Percentiles rank a stretch among this genome's conserved stretches.
Evolutionary conservation across 2,888 invertebrate genomes (phyloP).

Genomic region (Hydriomena furcata): DNA sequence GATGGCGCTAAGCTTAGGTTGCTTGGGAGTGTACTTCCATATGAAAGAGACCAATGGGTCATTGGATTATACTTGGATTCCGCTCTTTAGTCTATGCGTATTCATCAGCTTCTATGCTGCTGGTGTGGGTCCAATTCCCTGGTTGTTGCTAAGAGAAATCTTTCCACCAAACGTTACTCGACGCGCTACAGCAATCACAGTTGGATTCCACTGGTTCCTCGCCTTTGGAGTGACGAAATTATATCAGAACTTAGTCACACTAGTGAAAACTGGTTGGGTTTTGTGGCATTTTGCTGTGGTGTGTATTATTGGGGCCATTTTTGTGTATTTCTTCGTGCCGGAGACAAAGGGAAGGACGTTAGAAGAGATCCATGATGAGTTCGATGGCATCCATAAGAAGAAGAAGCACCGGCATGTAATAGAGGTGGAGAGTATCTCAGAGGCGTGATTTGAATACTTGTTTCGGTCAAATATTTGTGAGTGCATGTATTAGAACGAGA

Average conservation of each 20-base stretch:
- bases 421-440: slow-evolving; percentile 68
- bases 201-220: slow-evolving; percentile 87
- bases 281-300: slow-evolving; percentile 86
- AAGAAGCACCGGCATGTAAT: slow-evolving; percentile 74
- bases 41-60: slow-evolving; percentile 53
- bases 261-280: slow-evolving; percentile 84
- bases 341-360: slow-evolving; percentile 86
- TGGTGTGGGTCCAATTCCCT: slow-evolving; percentile 89
- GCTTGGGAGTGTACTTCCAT: slow-evolving; percentile 77
- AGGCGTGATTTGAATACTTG: slow-evolving; percentile 46
- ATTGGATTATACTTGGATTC: slow-evolving; percentile 74
- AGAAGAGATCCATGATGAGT: slow-evolving; percentile 80
- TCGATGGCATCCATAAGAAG: slow-evolving; percentile 72
- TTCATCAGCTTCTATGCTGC: slow-evolving; percentile 85
- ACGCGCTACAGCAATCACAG: slow-evolving; percentile 86
- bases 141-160: slow-evolving; percentile 88
- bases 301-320: slow-evolving; percentile 83
- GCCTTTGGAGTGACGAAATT: slow-evolving; percentile 86
- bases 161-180: slow-evolving; percentile 85
- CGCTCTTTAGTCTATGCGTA: slow-evolving; percentile 79
- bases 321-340: slow-evolving; percentile 86
- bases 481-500: not conserved
- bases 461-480: slow-evolving; percentile 20
- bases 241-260: slow-evolving; percentile 83
- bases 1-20: slow-evolving; percentile 81